Evolutionary conservation across 2,888 invertebrate species (phyloP).

Genomic region (Noctua janthe): DNA sequence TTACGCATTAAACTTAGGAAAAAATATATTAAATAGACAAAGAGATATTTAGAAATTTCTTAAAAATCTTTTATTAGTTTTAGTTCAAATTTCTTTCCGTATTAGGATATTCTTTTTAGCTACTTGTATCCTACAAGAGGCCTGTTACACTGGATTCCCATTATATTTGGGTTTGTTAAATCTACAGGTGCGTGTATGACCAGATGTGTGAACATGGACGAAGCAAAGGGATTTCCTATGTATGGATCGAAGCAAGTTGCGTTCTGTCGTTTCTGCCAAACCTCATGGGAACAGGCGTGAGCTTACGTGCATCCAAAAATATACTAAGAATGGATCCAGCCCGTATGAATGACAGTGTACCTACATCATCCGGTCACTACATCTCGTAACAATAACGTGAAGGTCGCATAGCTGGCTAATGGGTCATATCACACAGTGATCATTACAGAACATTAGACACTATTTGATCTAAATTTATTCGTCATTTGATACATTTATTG

Average conservation of each 20-base stretch:
- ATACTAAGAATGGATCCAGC: not conserved
- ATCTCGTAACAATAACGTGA: conserved; percentile 44
- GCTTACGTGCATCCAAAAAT: not conserved
- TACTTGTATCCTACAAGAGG: no score
- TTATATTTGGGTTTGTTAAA: not conserved
- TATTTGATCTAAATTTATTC: not conserved
- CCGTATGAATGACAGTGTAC: conserved; percentile 17
- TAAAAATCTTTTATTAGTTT: not conserved
- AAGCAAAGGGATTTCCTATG: not conserved
- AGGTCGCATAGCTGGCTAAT: conserved; percentile 48
- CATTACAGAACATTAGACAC: conserved; percentile 1
- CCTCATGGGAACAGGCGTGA: not conserved
- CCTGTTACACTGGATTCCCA: not conserved
- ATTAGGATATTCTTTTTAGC: not conserved
- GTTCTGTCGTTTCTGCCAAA: not conserved
- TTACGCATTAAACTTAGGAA: not conserved
- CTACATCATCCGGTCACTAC: conserved; percentile 52
- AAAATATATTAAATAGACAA: not conserved
- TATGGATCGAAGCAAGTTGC: not conserved
- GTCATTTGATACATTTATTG: not conserved
- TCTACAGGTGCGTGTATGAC: not conserved
- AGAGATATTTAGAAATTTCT: not conserved
- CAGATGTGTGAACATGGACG: not conserved
- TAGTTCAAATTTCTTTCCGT: not conserved
- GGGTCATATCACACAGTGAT: conserved; percentile 11